Base-by-base conservation (phyloP, 35 echinoderm and acorn worm genomes). In the Strongylocentrotus purpuratus region DNA sequence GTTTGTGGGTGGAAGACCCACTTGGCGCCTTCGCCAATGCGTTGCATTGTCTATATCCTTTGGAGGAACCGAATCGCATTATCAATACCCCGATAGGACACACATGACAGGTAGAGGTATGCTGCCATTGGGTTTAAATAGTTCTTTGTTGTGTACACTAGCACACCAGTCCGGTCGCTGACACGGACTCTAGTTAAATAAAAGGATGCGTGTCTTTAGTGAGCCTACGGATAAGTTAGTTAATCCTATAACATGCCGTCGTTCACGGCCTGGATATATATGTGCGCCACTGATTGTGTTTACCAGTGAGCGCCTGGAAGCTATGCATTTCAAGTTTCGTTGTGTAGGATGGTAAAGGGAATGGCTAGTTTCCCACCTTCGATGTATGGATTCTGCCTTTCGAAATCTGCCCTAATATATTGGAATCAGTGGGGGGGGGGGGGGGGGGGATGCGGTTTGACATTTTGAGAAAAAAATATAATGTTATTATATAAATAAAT, bases 121-220 rank as follows among this genome's bases (percentile, higher is more conserved):
- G 22, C 8, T 78, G 20, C 4, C 65, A 78, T 22, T 78, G 65
- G 28, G 25, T 78, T 78, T 2, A 78, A 78, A 78, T 78, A 78
- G 65, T 78, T 78, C 65, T 18, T 78, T n/a, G 20, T 28, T 78
- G 65, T 78, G 25, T 78, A 78, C 65, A 78, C 28, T 55, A 55
- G 15, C 50, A 55, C 35, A 41, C 25, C 20, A 22, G 20, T 9
- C 65, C 65, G 65, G 65, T 78, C 65, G 20, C 65, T 78, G 65
- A 78, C 65, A 78, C 65, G 20, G 7, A 78, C 65, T 22, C 4
- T n/a, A 78, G 28, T 7, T 18, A 78, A 22, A 78, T 78, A 78
- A 78, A n/a, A 78, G 65, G 65, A 78, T 78, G 65, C 65, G 28
- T 78, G 65, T 78, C 65, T 78, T 78, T 78, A 78, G 65, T n/a